Evolutionary conservation across 1,140 invertebrate species (phyloP).

Genomic region (Holcopasites calliopsidis): DNA sequence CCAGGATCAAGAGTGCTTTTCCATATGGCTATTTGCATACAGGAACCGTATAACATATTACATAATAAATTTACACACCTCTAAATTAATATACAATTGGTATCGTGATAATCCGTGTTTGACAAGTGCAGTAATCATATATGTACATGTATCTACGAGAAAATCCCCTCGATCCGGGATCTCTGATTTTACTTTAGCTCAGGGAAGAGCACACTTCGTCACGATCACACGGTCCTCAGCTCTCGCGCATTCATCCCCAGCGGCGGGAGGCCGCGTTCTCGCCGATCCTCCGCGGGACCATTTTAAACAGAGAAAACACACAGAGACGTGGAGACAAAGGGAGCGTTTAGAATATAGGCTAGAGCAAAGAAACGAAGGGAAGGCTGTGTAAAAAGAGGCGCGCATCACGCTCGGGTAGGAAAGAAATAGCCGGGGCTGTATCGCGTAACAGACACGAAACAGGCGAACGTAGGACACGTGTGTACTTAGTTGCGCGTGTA

Average conservation of each 20-base stretch:
- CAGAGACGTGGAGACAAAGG: slow-evolving; percentile 16
- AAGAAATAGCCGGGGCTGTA: background rate
- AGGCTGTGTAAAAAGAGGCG: background rate
- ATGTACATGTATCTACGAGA: too few species aligned
- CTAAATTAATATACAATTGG: too few species aligned
- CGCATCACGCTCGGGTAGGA: background rate
- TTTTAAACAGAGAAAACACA: background rate
- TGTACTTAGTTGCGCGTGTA: background rate
- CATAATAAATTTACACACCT: too few species aligned
- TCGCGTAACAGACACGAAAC: background rate
- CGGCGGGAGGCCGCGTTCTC: background rate
- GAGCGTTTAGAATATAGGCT: slow-evolving; percentile 19
- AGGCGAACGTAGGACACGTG: background rate
- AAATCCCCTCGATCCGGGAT: background rate
- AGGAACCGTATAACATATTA: too few species aligned
- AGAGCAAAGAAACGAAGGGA: slow-evolving; percentile 28
- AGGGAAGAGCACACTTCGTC: background rate
- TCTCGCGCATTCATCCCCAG: background rate
- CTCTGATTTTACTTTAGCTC: background rate
- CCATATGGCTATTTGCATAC: too few species aligned
- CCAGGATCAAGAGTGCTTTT: slow-evolving; percentile 6
- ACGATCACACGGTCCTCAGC: background rate
- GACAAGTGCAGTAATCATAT: too few species aligned
- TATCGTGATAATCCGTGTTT: too few species aligned
- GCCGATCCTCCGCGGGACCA: background rate